Base-by-base conservation (phyloP, 1,140 invertebrate genomes). In the Asobara japonica region DNA sequence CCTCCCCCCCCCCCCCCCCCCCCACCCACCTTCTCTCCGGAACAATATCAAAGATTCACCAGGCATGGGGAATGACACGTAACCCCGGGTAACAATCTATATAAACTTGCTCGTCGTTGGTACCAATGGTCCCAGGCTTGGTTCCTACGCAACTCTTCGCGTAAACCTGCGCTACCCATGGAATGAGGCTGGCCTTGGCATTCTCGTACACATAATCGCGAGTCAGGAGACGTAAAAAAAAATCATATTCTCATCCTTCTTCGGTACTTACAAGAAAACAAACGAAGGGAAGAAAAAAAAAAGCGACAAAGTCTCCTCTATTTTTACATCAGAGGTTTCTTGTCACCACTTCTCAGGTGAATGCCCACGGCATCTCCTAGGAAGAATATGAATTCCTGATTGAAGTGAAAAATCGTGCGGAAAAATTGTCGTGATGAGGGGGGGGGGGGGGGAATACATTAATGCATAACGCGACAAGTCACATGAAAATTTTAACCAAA, bases 181-280 rank as follows among this genome's bases (percentile, higher is more conserved):
- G 82, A 85, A 85, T 83, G 82, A 85, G 78, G 82, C 80, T 82
- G 82, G 80, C 83, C 83, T 84, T 84, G 82, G 82, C 80, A 84
- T 85, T 84, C 82, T 79, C 80, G 62, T 71, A 69, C 69, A 73
- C 73, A 77, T 77, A 77, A 77, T 72, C 64, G 65, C 27, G 61
- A 75, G 56, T 71, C 31, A 25, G 25, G 62, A 62, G 38, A 51
- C 16, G 3, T 38, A 62, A 67, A 56, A 22, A 56, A 56, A 67
- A 18, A 56, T 56, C 51, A 56, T 56, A 25, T 56, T 56, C 22
- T 25, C 51, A 27, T 56, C 22, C 10, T 11, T 56, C 22, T 8
- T 6, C 20, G 22, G 20, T 56, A 56, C 4, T 27, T 30, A 38
- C 65, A 41, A 25, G 65, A 38, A n/a, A 38, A 67, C 22, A 16